Evolutionary conservation across 2,888 invertebrate genomes (phyloP), one percentile per base, ranked within the genome.

Genomic region (Lymantria dispar): DNA sequence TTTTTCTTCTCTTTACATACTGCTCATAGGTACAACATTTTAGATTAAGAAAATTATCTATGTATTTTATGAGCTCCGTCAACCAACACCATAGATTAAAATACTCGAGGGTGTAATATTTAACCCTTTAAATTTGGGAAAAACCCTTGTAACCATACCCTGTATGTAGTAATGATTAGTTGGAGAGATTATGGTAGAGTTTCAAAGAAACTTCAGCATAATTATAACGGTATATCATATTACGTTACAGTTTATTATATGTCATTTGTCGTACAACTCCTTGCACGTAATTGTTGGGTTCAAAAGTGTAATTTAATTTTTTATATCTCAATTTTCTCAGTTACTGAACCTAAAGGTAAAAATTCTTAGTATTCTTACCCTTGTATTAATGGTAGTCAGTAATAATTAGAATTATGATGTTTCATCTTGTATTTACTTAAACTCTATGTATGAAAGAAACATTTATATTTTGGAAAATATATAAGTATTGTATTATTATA

Each of bases 211-310:
- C 7, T 38, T 38, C 11, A 22, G 33, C 36, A 33, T 41, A 47
- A 15, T 38, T 50, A 63, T 63, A 58, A 47, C n/a, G n/a, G 38
- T 5, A 12, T 3, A 38, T n/a, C 8, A 58, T 48, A 66, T 70
- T 68, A 71, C 75, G 71, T 75, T 66, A 64, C 33, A 33, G 33
- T 33, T 33, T 33, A 33, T 33, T 33, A 33, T 33, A 33, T 33
- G 8, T 33, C 33, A 33, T 33, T 33, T 33, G 3, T 8, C 33
- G 8, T 8, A 33, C 1, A 10, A 33, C 33, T 33, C 33, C 5
- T 7, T 1, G 9, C 11, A 45, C n/a, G 37, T 38, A 45, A 45
- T 37, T 38, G 38, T 8, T 10, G 9, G 45, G 37, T 38, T 9
- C n/a, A 45, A 12, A 13, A 9, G 38, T 29, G 29, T 45, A 45